Evolutionary conservation across 2,888 invertebrate species (phyloP).

Genomic region (Myopa tessellatipennis): DNA sequence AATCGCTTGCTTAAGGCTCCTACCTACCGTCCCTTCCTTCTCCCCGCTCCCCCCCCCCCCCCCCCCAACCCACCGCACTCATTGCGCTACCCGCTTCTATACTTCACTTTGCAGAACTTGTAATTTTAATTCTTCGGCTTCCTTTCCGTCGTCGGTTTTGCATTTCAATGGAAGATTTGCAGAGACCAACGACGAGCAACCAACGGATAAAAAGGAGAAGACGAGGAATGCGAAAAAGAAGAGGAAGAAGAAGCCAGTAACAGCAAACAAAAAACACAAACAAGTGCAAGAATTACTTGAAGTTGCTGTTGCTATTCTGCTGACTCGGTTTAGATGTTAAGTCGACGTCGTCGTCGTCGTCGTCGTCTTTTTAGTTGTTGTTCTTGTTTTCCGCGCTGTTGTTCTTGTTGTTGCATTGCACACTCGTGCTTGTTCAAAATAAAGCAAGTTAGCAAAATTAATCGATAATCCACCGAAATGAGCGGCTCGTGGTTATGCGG

Average conservation of each 20-base stretch:
- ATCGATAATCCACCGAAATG: no score
- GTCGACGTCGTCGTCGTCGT: not conserved
- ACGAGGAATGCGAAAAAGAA: not conserved
- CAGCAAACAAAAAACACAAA: not conserved
- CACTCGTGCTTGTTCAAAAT: not conserved
- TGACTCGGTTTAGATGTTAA: not conserved
- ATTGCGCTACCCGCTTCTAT: not conserved
- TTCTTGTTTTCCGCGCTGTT: not conserved
- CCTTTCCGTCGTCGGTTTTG: not conserved
- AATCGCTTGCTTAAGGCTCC: not conserved
- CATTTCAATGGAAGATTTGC: not conserved
- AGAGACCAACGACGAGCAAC: no score
- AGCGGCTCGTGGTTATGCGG: no score
- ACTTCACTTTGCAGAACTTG: not conserved
- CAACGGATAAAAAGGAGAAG: no score
- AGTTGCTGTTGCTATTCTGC: not conserved
- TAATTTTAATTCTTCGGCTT: not conserved
- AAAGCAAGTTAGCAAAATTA: no score
- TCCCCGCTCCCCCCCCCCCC: not conserved
- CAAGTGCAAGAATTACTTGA: not conserved
- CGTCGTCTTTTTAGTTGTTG: not conserved
- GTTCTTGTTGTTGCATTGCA: constrained; percentile 4
- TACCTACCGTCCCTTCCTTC: not conserved
- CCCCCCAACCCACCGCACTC: not conserved
- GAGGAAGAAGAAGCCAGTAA: not conserved